Base-by-base conservation (phyloP, 2,888 invertebrate species). In the Leptopilina myrica region DNA sequence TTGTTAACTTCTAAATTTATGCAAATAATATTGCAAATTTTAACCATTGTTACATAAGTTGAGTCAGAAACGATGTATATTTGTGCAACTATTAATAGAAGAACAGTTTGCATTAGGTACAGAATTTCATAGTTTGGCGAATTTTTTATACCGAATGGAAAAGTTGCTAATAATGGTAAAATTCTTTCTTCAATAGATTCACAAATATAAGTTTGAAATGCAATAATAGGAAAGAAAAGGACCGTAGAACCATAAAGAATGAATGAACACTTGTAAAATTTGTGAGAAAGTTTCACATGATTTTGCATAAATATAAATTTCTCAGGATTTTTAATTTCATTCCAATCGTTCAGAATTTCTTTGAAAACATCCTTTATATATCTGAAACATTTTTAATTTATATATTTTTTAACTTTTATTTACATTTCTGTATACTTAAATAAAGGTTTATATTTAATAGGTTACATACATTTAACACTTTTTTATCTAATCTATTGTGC, bases 101-200 rank as follows among this genome's bases (percentile, higher is more conserved):
- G 15, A n/a, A 67, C 11, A 11, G 15, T n/a, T 15, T 46, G 66
- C 0, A 15, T 5, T 4, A 67, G 9, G 15, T 5, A 67, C 9
- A 67, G 1, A n/a, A 67, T 46, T 67, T 67, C 66, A 46, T 67
- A 67, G 40, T 46, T 14, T 15, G 66, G 66, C 1, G 46, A 67
- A 15, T 15, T 11, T 40, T 67, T 67, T 11, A 15, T 46, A 11
- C 46, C 11, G 20, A 67, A 67, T 1, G 66, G 66, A 46, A 67
- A 67, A 4, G n/a, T 40, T 67, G 15, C 46, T n/a, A n/a, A 20
- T 15, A 67, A 46, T 15, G 43, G 66, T 9, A 67, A 67, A 43
- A 9, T 20, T 67, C 66, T 67, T 9, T 46, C 20, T 67, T 67
- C 66, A 7, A 46, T 46, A 46, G 66, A 46, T 15, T 67, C 20